Conservation (phyloP, 1,140 invertebrate genomes). For the Drosophila aff. region DNA sequence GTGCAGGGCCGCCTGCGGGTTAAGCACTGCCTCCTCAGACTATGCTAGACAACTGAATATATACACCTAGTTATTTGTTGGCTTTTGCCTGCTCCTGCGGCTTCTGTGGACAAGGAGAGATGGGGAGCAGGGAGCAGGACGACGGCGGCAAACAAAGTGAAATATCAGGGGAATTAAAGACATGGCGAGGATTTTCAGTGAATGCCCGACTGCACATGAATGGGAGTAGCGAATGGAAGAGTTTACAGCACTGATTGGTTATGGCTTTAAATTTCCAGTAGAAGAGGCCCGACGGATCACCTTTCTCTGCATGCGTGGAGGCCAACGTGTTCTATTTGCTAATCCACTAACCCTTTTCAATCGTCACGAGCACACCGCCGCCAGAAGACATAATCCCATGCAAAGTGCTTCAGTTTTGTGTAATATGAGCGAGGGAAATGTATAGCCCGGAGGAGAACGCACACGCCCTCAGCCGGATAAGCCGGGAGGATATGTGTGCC, state of each 20-base stretch:
- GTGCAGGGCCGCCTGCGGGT: constrained; percentile 53
- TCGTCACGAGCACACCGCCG: constrained; percentile 3
- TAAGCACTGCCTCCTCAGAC: constrained; percentile 51
- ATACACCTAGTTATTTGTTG: constrained; percentile 82
- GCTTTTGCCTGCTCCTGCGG: constrained; percentile 57
- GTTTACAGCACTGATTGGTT: constrained; percentile 13
- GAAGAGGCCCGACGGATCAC: constrained; percentile 11
- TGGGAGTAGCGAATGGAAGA: constrained; percentile 8
- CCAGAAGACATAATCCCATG: constrained; percentile 63
- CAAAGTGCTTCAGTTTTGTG: constrained; percentile 71
- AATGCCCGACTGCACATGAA: constrained; percentile 62
- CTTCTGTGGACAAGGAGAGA: constrained; percentile 54
- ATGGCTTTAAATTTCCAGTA: constrained; percentile 11
- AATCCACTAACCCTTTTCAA: constrained; percentile 55
- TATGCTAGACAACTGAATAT: constrained; percentile 79
- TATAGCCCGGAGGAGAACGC: constrained; percentile 56
- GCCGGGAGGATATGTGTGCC: constrained; percentile 63
- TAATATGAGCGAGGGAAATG: constrained; percentile 58
- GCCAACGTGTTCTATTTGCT: constrained; percentile 36
- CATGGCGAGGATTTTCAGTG: constrained; percentile 68
- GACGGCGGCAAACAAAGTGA: constrained; percentile 65
- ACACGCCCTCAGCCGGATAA: constrained; percentile 57
- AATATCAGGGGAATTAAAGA: constrained; percentile 81
- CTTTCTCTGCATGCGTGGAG: background rate
- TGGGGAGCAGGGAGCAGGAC: background rate